Evolutionary conservation across 1,140 invertebrate species (phyloP).

Genomic region (Philotrypesis tridentata): DNA sequence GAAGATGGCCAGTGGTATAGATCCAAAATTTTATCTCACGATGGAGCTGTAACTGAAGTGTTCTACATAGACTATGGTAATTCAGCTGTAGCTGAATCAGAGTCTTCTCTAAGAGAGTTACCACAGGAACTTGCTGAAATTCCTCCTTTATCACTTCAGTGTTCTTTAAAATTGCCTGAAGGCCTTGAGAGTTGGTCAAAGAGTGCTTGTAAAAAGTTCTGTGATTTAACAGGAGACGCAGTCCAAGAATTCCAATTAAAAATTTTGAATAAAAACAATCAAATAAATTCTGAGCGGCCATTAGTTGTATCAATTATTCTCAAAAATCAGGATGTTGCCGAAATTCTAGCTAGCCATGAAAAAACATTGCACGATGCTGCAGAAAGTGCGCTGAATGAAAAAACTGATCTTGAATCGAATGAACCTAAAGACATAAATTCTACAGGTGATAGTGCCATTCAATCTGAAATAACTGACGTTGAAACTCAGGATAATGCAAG

Average conservation of each 20-base stretch:
- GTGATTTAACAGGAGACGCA: slow-evolving; percentile 78
- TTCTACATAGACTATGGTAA: slow-evolving; percentile 86
- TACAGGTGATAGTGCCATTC: slow-evolving; percentile 8
- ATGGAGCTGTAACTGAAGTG: slow-evolving; percentile 78
- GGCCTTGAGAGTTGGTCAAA: slow-evolving; percentile 78
- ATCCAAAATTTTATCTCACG: slow-evolving; percentile 78
- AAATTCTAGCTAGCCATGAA: slow-evolving; percentile 52
- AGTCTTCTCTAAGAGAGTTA: slow-evolving; percentile 75
- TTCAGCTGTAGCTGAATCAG: slow-evolving; percentile 72
- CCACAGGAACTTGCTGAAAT: slow-evolving; percentile 78
- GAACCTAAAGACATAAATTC: slow-evolving; percentile 14
- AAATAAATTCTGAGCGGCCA: slow-evolving; percentile 40
- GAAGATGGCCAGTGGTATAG: slow-evolving; percentile 83
- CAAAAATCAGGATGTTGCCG: slow-evolving; percentile 56
- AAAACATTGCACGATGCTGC: neutral
- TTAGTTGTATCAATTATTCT: slow-evolving; percentile 53
- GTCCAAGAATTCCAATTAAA: slow-evolving; percentile 78
- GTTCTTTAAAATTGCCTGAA: slow-evolving; percentile 77
- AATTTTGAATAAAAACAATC: slow-evolving; percentile 66
- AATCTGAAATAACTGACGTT: neutral
- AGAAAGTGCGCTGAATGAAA: neutral
- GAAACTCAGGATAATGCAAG: neutral
- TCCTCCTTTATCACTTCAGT: slow-evolving; percentile 78
- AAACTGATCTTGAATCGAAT: neutral
- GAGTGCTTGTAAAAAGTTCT: slow-evolving; percentile 78